Evolutionary conservation across 2,888 invertebrate species (phyloP), one percentile per base, ranked within the genome.

Genomic region (Yponomeuta plumbellus): DNA sequence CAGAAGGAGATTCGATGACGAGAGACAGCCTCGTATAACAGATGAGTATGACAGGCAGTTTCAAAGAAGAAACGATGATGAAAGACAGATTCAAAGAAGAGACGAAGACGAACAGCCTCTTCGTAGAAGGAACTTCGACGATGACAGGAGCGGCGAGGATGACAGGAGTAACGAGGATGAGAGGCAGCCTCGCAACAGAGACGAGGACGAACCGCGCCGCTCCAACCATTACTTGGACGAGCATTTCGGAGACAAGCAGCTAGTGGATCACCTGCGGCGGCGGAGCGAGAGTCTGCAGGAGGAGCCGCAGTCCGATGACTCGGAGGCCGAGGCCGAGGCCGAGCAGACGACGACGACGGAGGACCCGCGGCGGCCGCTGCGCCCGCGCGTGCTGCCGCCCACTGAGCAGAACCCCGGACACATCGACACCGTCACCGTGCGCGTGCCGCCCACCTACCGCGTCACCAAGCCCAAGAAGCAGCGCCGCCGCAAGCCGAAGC

Each of bases 341-440:
- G 91, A 91, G 72, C 72, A 75, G 8, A 91, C 91, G 0, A 92
- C 92, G 1, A 86, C 86, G 11, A 91, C 92, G 0, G 86, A 89
- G 69, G 86, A 91, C 70, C 92, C 91, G 0, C 83, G 80, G 40
- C 76, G 79, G 52, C 77, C 79, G 20, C 75, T 92, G 21, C 81
- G 80, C 20, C 91, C 92, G 5, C 84, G 86, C 23, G 86, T 91
- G 6, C 74, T 91, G 26, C 92, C 92, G 1, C 92, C 91, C 2
- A 91, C 91, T 0, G 91, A 92, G 69, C 88, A 91, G 26, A 85
- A 91, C 66, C 92, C 91, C 0, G 85, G 85, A 22, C 85, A 91
- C 72, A 92, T 92, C 39, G 92, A 92, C 70, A 92, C 91, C 1
- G 86, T 92, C 6, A 91, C 92, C 0, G 92, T 92, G 21, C 80